Base-by-base conservation (phyloP, 2,888 invertebrate species). In the Pristionchus arcanus region DNA sequence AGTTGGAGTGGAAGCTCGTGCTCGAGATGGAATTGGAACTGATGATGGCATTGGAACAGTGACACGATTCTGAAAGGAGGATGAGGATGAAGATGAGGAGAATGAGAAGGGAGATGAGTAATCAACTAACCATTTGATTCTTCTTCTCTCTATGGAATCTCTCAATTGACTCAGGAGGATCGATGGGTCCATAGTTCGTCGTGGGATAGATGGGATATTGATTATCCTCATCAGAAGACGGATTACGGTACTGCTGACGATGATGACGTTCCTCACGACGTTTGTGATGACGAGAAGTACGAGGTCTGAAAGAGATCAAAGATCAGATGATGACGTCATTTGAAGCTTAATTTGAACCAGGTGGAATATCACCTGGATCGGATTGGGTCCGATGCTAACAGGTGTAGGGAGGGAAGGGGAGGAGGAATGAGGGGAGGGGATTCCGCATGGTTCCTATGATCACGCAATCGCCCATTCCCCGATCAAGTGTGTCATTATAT, bases 101-200 rank as follows among this genome's bases (percentile, higher is more conserved):
- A 28, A 28, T 1, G 37, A n/a, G 0, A 71, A 71, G 13, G 34
- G 71, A 71, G 25, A 25, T 16, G 34, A 59, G 21, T 16, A 25
- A 28, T 16, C 28, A 21, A 68, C 49, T 42, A 0, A 68, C 87
- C 68, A 85, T 68, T n/a, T 87, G 49, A 68, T 66, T 25, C 37
- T 87, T 85, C 49, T 83, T 86, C 37, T 37, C 63, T 63, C 34
- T 86, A 25, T 87, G 92, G 74, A 91, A 90, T 59, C 89, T 90
- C 83, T 92, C 91, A 25, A 92, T 92, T 74, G 42, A 49, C 81
- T 81, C 81, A n/a, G 81, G 81, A 5, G 93, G 93, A 71, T 93
- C 93, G 87, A 93, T 92, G 37, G 92, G 92, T 53, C 93, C 93
- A 85, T 93, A 93, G 85, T 94, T 91, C 55, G 74, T 88, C 11